Conservation (phyloP, 1,140 invertebrate species). For the Nomia melanderi region DNA sequence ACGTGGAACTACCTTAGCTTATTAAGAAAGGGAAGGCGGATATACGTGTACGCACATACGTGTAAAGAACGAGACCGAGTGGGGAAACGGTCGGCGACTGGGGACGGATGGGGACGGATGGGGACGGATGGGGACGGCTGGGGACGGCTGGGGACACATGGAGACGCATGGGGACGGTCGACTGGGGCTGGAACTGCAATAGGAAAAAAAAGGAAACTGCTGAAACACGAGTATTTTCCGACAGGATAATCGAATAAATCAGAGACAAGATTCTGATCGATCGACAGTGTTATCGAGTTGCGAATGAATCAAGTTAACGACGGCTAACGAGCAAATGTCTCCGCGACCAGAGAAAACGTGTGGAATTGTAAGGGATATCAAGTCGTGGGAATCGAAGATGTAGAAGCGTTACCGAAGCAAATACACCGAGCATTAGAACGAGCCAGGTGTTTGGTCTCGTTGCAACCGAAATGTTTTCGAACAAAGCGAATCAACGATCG, state of each 20-base stretch:
- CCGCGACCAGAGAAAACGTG: too few species aligned
- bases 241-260: neutral
- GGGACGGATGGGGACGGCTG: constrained; percentile 26
- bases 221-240: neutral
- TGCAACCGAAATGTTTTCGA: neutral
- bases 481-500: neutral
- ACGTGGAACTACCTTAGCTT: constrained; percentile 23
- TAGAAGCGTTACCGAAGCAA: too few species aligned
- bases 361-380: too few species aligned
- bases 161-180: too few species aligned
- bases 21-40: neutral
- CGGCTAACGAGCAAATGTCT: too few species aligned
- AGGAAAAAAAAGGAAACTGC: constrained; percentile 19
- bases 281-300: too few species aligned
- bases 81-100: constrained; percentile 25
- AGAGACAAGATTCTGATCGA: neutral
- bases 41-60: constrained; percentile 16
- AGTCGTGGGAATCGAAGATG: too few species aligned
- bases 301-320: too few species aligned
- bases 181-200: constrained; percentile 29
- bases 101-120: constrained; percentile 16
- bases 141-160: constrained; percentile 19
- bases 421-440: too few species aligned
- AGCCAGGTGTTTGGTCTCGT: too few species aligned
- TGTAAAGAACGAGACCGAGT: constrained; percentile 18